Conservation (phyloP, 2,797 vertebrate genomes). For the Clarias fuscus region DNA sequence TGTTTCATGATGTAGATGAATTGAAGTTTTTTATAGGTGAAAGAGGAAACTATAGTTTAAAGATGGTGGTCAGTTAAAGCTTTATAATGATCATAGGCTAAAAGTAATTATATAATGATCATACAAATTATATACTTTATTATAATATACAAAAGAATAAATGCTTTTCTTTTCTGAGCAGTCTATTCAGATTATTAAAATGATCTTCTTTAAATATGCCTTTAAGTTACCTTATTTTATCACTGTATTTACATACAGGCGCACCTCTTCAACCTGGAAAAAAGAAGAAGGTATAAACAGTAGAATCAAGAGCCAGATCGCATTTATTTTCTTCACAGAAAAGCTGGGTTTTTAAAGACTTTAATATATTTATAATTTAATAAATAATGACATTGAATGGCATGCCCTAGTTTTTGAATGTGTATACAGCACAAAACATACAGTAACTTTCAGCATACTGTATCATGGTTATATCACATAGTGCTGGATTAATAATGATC, state of each 20-base stretch:
- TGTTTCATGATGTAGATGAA: neutral
- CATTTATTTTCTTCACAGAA: neutral
- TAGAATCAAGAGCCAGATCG: neutral
- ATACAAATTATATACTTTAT: neutral
- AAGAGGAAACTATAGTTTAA: neutral
- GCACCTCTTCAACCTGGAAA: neutral
- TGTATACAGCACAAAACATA: neutral
- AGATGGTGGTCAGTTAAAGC: neutral
- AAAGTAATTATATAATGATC: neutral
- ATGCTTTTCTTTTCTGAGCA: neutral
- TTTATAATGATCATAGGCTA: neutral
- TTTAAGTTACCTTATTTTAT: neutral
- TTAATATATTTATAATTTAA: neutral
- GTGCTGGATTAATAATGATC: neutral
- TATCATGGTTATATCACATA: neutral
- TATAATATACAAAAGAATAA: neutral
- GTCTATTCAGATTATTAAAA: neutral
- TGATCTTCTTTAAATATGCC: neutral
- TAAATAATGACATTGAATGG: neutral
- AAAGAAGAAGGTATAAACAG: neutral
- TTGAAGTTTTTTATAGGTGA: neutral
- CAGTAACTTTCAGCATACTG: neutral
- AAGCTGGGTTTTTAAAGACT: neutral
- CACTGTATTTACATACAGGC: neutral
- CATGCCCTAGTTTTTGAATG: neutral